Evolutionary conservation across 2,113 vertebrate species (phyloP), one percentile per base, ranked within the genome.

Genomic region (Seriola quinqueradiata): DNA sequence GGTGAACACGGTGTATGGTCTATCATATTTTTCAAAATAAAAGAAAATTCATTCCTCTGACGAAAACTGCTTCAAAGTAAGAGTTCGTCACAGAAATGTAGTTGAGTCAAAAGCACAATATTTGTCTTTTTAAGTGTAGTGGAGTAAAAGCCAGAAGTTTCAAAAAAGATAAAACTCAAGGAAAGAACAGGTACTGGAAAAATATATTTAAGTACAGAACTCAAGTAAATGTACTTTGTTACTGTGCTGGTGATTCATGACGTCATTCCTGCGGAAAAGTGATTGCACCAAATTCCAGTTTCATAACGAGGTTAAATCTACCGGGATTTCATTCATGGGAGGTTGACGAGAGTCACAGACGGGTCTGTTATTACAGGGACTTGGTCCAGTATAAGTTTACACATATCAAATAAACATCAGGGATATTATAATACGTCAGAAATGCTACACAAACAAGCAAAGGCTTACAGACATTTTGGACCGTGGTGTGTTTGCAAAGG

Each of bases 391-490:
- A 6, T 25, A 54, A 16, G n/a, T 55, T 75, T 68, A 36, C 44
- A 46, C 57, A 54, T 3, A 3, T 57, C 40, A 81, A 67, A 87
- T 48, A 84, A 68, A 73, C 77, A 71, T 16, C 4, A n/a, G 16
- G 17, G 58, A 23, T 54, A 5, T 46, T 16, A 4, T 65, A 55
- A 67, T 9, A 42, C 38, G 48, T 28, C 69, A 23, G 23, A 81
- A 48, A 70, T 11, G 16, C 68, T 75, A 59, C 48, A 72, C 61
- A 87, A 75, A 87, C 75, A 85, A 60, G 13, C 77, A 23, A 10
- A 68, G 63, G 23, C 46, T 64, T 16, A 8, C 21, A 34, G 8
- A 3, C 57, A 34, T 65, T 54, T 63, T 1, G 1, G 3, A 1
- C 3, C 0, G 59, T 57, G 25, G 50, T 50, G 38, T 57, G 52